A percentile compares a stretch with the other conserved stretches of the same genome.
phyloP scores from a whole-genome alignment of 2,888 invertebrate genomes.

The Eurytoma californica region DNA sequence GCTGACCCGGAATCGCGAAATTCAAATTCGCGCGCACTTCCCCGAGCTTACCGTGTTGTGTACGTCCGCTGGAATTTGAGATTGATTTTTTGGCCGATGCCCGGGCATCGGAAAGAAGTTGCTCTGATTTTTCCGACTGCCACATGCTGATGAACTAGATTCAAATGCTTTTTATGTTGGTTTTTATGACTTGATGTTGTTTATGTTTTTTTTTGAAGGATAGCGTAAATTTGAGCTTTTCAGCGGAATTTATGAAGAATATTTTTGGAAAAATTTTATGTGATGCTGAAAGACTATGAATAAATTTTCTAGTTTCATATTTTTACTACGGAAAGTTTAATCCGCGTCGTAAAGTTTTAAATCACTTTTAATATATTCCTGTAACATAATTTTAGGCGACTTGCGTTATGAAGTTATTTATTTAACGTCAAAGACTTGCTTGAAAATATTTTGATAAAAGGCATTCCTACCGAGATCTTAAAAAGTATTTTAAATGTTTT shows the following conservation, averaged over 20 bases:
- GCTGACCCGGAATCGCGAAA: constrained; percentile 11
- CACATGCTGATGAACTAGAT: no score
- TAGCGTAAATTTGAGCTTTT: no score
- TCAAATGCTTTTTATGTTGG: no score
- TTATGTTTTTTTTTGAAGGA: no score
- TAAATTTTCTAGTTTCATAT: constrained; percentile 18
- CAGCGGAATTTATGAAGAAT: background rate
- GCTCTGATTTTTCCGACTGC: no score
- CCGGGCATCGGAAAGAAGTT: background rate
- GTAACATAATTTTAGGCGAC: background rate
- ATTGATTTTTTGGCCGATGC: background rate
- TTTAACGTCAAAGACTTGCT: no score
- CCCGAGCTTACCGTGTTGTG: no score
- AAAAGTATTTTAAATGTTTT: no score
- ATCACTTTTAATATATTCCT: background rate
- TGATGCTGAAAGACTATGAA: background rate
- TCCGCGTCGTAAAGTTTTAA: background rate
- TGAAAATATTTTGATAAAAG: background rate
- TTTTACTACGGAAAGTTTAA: background rate
- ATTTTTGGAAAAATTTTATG: background rate
- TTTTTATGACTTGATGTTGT: no score
- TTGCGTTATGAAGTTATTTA: no score
- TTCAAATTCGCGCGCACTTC: constrained; percentile 20
- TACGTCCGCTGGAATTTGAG: background rate
- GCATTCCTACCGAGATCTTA: background rate